phyloP scores from a whole-genome alignment of 2,888 invertebrate species.

The Rhynchonema sp. region DNA sequence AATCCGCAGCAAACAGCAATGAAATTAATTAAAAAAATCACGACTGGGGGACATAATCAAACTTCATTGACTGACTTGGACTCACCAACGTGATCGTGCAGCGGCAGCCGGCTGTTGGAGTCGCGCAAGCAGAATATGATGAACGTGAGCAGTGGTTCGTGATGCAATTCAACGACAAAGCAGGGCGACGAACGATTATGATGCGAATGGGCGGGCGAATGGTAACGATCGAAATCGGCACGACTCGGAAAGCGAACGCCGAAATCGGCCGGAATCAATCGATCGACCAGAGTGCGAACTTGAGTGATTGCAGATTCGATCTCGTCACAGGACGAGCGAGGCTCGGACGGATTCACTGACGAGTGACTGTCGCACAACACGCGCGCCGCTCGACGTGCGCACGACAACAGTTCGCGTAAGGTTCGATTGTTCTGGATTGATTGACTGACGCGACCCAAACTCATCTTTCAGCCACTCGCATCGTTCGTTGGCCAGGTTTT shows the following conservation, averaged over 20 bases:
- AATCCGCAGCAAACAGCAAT: too few species aligned
- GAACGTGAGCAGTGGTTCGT: not conserved
- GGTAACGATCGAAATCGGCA: not conserved
- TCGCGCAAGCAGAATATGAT: not conserved
- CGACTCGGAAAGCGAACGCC: not conserved
- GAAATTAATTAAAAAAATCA: too few species aligned
- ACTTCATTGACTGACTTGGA: too few species aligned
- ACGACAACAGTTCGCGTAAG: too few species aligned
- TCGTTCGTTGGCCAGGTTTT: too few species aligned
- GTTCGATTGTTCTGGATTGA: too few species aligned
- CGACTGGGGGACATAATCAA: too few species aligned
- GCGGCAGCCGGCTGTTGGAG: not conserved
- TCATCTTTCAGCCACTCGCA: too few species aligned
- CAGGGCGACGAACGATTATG: not conserved
- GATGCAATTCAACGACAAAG: not conserved
- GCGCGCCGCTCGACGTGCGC: too few species aligned
- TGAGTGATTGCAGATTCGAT: not conserved
- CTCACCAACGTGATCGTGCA: not conserved
- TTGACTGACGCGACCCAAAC: too few species aligned
- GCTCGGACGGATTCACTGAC: not conserved
- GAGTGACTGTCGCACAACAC: too few species aligned
- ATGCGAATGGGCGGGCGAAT: too few species aligned
- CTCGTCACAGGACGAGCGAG: not conserved
- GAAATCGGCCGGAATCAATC: not conserved
- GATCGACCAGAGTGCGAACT: not conserved